Conservation (phyloP, 2,888 invertebrate species). For the Sinotaia quadrata region DNA sequence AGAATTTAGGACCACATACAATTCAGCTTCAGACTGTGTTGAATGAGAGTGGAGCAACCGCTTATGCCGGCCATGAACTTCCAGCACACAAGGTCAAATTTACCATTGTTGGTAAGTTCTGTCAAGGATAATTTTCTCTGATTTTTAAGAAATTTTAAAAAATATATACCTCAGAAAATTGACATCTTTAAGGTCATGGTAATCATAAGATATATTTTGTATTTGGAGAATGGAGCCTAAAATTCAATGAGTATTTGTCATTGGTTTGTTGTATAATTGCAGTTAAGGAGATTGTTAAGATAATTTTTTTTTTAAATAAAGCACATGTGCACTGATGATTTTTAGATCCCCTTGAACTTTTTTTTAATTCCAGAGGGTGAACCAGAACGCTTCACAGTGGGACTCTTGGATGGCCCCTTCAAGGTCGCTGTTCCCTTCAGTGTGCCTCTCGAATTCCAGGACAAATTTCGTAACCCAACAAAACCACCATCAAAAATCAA, state of each 20-base stretch:
- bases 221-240: too few relatives aligned
- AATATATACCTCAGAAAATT: too few relatives aligned
- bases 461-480: slow-evolving; percentile 67
- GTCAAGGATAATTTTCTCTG: neutral
- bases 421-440: slow-evolving; percentile 68
- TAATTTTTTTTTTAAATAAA: too few relatives aligned
- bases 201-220: neutral
- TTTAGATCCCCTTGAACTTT: too few relatives aligned
- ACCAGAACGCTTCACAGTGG: slow-evolving; percentile 68
- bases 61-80: slow-evolving; percentile 64
- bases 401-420: slow-evolving; percentile 70
- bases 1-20: slow-evolving; percentile 67
- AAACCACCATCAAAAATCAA: slow-evolving; percentile 57
- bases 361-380: slow-evolving; percentile 69
- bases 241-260: too few relatives aligned
- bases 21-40: slow-evolving; percentile 66
- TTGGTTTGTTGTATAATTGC: too few relatives aligned
- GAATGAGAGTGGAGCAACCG: slow-evolving; percentile 67
- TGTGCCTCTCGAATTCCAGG: slow-evolving; percentile 70
- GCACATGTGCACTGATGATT: too few relatives aligned
- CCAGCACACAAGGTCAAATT: slow-evolving; percentile 66
- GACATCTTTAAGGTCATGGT: neutral
- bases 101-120: slow-evolving; percentile 60
- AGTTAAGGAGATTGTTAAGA: too few relatives aligned
- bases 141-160: too few relatives aligned